These are phyloP conservation scores for Rhea americana DNA, from an alignment of 2,113 vertebrate species.

Conservation along the genomic window DNA sequence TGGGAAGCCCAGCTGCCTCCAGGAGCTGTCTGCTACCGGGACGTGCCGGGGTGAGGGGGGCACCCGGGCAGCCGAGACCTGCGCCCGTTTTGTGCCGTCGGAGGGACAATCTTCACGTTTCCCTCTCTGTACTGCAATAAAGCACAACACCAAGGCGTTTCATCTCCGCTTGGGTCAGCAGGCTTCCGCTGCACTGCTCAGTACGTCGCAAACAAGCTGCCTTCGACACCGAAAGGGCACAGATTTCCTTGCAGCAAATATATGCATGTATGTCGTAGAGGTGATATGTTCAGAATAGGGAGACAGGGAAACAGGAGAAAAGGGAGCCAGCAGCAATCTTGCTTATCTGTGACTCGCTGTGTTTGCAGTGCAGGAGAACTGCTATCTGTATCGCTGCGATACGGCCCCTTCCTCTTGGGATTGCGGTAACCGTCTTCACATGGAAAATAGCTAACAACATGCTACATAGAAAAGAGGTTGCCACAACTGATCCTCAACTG, in stretches of 20 bases:
- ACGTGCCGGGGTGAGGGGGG: accelerated
- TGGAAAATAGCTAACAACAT: slow-evolving; percentile 10
- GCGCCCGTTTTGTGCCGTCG: neutral
- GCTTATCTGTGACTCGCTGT: slow-evolving; percentile 23
- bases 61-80: neutral
- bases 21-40: neutral
- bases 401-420: neutral
- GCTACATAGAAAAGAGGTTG: slow-evolving; percentile 3
- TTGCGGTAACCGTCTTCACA: neutral
- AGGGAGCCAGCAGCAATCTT: slow-evolving; percentile 11
- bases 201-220: neutral
- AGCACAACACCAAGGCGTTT: neutral
- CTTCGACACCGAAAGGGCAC: slow-evolving; percentile 35
- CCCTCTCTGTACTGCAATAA: slow-evolving; percentile 2
- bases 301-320: neutral
- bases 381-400: neutral
- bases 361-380: neutral
- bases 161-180: neutral
- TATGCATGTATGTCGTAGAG: neutral
- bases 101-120: neutral
- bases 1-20: neutral
- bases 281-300: neutral
- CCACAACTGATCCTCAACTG: slow-evolving; percentile 39
- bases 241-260: slow-evolving; percentile 6
- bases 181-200: neutral